phyloP scores from a whole-genome alignment of 2,888 invertebrate genomes.

The Strigamia transsilvanica region DNA sequence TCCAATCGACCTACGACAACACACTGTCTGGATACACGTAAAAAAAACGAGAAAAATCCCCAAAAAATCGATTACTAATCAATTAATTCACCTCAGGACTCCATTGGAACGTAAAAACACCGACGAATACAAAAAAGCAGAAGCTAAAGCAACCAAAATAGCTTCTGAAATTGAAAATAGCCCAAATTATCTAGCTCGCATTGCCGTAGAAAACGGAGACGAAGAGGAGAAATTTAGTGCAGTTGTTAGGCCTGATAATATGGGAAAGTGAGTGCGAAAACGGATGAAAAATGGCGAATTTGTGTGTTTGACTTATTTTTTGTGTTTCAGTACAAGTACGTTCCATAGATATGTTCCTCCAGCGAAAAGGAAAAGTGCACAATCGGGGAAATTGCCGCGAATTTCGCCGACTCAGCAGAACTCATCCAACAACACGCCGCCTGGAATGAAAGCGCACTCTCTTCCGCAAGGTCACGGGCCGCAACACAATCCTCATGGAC shows the following conservation, averaged over 20 bases:
- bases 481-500: neutral
- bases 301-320: neutral
- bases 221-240: constrained; percentile 88
- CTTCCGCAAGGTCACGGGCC: constrained; percentile 53
- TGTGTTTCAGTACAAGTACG: constrained; percentile 44
- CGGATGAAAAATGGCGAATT: neutral
- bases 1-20: constrained; percentile 91
- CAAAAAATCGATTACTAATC: constrained; percentile 57
- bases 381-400: constrained; percentile 74
- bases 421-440: constrained; percentile 55
- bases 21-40: constrained; percentile 87
- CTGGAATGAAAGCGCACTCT: constrained; percentile 40
- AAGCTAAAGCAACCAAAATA: constrained; percentile 86
- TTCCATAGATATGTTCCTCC: constrained; percentile 76
- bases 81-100: constrained; percentile 65
- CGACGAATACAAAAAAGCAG: constrained; percentile 83
- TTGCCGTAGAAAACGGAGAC: constrained; percentile 90
- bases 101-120: constrained; percentile 85
- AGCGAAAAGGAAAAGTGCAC: constrained; percentile 74
- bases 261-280: constrained; percentile 57
- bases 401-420: constrained; percentile 69
- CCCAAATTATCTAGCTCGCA: constrained; percentile 79
- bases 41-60: neutral
- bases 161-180: constrained; percentile 93
- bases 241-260: constrained; percentile 72